A percentile compares a stretch with the other conserved stretches of the same genome.
phyloP scores from a whole-genome alignment of 2,797 vertebrate genomes.

The Natrix natrix region DNA sequence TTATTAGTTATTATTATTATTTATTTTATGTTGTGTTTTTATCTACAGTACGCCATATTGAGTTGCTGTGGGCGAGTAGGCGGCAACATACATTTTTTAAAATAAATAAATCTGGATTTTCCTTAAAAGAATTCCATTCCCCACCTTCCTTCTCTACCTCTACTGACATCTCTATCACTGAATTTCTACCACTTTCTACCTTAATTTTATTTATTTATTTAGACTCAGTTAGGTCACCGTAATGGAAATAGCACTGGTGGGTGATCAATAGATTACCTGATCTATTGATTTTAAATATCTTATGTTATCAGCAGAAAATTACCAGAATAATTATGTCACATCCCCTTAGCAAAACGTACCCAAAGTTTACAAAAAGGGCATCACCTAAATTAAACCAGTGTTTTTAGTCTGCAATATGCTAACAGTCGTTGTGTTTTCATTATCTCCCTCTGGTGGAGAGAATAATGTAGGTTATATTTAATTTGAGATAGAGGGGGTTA shows the following conservation, averaged over 20 bases:
- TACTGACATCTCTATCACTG: background rate
- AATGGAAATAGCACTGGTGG: background rate
- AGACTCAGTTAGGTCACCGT: background rate
- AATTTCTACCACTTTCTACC: background rate
- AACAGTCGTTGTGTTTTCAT: slow-evolving; percentile 44
- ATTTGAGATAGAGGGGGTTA: background rate
- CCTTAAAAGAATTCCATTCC: background rate
- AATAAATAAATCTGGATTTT: background rate
- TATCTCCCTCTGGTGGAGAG: slow-evolving; percentile 57
- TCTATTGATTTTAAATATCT: background rate
- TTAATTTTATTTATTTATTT: background rate
- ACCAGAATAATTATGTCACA: slow-evolving; percentile 20
- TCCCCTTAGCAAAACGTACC: slow-evolving; percentile 35
- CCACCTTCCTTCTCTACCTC: background rate
- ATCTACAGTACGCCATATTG: too few species aligned
- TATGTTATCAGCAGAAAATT: slow-evolving; percentile 21
- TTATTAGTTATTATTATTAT: too few species aligned
- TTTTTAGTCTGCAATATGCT: slow-evolving; percentile 26
- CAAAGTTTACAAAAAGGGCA: slow-evolving; percentile 46
- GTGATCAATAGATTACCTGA: background rate
- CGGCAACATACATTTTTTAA: too few species aligned
- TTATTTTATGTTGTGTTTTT: too few species aligned
- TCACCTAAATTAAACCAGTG: slow-evolving; percentile 31
- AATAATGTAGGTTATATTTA: background rate
- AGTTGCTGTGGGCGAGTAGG: too few species aligned